These are phyloP conservation scores for Drosophila peninsularis DNA, from an alignment of 2,888 invertebrate genomes.

Conservation along the genomic window DNA sequence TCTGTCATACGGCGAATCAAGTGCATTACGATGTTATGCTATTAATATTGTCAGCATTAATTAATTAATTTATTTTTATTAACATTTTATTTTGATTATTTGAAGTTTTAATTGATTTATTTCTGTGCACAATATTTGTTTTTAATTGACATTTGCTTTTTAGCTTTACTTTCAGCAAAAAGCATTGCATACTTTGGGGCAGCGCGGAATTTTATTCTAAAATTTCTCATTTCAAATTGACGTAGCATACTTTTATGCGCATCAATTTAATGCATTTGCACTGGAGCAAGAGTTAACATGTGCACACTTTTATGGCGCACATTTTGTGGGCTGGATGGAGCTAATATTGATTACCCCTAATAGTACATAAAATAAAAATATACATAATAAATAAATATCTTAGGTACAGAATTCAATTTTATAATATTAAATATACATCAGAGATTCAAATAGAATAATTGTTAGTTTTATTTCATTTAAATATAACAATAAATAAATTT, in stretches of 20 bases:
- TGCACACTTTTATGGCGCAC: background rate
- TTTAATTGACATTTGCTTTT: conserved; percentile 7
- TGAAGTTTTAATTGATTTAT: conserved; percentile 40
- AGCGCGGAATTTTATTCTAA: background rate
- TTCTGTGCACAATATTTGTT: conserved; percentile 21
- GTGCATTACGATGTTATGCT: conserved; percentile 40
- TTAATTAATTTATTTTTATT: conserved; percentile 46
- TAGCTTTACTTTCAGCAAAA: background rate
- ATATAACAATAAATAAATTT: no score
- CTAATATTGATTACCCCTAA: background rate
- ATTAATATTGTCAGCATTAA: conserved; percentile 62
- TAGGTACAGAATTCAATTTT: background rate
- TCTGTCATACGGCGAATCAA: conserved; percentile 17
- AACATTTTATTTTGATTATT: conserved; percentile 34
- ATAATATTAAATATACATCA: background rate
- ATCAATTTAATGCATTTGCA: background rate
- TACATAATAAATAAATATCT: no score
- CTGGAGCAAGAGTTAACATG: background rate
- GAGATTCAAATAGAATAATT: background rate
- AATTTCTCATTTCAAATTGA: background rate
- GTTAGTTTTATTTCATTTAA: background rate
- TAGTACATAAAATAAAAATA: background rate
- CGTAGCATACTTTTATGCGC: no score
- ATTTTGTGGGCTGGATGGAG: background rate
- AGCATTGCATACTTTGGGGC: conserved; percentile 32